phyloP scores from a whole-genome alignment of 2,113 vertebrate species.

The Cyanoderma ruficeps region DNA sequence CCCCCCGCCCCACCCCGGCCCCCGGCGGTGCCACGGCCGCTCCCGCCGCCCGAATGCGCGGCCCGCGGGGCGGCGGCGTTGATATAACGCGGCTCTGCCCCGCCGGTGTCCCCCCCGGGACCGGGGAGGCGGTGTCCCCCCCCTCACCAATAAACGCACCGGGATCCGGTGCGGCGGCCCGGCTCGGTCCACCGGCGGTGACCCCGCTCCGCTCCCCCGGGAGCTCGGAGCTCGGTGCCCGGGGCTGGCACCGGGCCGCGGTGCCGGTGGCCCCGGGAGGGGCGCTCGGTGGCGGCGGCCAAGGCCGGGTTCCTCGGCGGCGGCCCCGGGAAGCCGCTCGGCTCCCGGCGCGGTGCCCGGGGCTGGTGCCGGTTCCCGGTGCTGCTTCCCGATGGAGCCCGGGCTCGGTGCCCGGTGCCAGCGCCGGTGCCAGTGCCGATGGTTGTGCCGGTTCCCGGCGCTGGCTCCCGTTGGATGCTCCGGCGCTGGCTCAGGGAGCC shows the following conservation, averaged over 20 bases:
- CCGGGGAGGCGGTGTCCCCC: constrained; percentile 9
- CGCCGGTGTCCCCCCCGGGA: constrained; percentile 49
- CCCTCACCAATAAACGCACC: background rate
- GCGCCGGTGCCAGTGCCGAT: background rate
- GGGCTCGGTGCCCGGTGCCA: background rate
- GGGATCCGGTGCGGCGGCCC: background rate
- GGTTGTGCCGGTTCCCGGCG: background rate
- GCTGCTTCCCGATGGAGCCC: background rate
- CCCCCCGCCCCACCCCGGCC: background rate
- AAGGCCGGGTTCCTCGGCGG: background rate
- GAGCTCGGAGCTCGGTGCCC: background rate
- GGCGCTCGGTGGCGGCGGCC: background rate
- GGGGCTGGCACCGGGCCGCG: background rate
- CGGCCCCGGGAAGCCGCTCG: background rate
- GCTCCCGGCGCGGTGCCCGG: background rate
- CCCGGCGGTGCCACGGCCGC: background rate
- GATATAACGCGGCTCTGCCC: constrained; percentile 27
- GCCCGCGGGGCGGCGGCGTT: constrained; percentile 7
- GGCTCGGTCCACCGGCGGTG: background rate
- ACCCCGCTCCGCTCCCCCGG: background rate
- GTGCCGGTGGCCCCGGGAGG: background rate
- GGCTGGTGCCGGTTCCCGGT: background rate
- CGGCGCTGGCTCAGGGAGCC: background rate
- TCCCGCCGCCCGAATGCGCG: background rate
- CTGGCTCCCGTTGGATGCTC: background rate